Percentiles rank a stretch among this genome's conserved stretches.
These are phyloP conservation scores for Microctonus hyperodae DNA, from an alignment of 2,888 invertebrate species.

Conservation along the genomic window DNA sequence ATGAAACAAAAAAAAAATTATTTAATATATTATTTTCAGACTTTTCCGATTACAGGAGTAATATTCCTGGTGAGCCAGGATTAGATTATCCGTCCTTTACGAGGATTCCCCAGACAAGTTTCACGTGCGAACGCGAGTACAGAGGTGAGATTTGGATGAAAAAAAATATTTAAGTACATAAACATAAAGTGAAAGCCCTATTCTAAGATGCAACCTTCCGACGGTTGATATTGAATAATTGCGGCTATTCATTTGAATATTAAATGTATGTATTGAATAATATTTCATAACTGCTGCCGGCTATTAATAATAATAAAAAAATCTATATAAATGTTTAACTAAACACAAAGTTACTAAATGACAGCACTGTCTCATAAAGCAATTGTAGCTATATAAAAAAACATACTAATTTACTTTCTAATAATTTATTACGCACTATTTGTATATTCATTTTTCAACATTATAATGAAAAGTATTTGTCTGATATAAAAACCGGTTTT, in stretches of 20 bases:
- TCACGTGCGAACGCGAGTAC: constrained; percentile 69
- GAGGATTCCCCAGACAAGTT: constrained; percentile 69
- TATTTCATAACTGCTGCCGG: not conserved
- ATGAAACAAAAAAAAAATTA: too few relatives aligned
- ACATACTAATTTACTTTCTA: not conserved
- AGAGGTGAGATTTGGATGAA: constrained; percentile 64
- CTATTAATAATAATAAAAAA: not conserved
- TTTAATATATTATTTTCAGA: constrained; percentile 45
- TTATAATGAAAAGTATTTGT: not conserved
- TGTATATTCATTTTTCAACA: not conserved
- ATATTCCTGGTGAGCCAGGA: constrained; percentile 74
- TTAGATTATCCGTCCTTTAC: constrained; percentile 71
- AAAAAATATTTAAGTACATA: not conserved
- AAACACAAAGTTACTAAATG: not conserved
- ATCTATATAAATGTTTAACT: not conserved
- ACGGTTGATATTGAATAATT: constrained; percentile 4
- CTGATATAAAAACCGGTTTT: constrained; percentile 5
- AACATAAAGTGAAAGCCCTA: not conserved
- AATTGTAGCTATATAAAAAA: not conserved
- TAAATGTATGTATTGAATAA: not conserved
- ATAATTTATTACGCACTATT: not conserved
- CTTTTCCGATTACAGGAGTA: constrained; percentile 68
- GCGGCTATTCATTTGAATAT: not conserved
- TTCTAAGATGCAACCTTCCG: not conserved
- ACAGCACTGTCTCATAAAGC: not conserved